Evolutionary conservation across 1,140 invertebrate species (phyloP).

Genomic region (Oscheius sp.): DNA sequence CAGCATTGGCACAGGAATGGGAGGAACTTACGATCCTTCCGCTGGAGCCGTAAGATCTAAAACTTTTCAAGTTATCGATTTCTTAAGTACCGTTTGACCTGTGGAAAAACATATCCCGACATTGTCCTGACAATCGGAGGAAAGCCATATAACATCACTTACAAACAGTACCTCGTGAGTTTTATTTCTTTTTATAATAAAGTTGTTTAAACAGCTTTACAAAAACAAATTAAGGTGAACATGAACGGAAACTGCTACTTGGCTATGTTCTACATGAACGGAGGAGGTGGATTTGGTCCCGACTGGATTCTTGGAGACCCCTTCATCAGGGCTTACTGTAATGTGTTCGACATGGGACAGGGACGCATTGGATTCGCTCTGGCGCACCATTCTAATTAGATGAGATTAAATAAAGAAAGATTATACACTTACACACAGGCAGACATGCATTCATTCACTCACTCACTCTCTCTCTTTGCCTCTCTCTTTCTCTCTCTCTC

Average conservation of each 20-base stretch:
- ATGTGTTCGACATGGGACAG: constrained; percentile 4
- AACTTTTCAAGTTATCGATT: background rate
- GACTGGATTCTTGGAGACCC: constrained; percentile 19
- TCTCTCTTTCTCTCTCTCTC: too few species aligned
- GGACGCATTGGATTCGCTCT: constrained; percentile 12
- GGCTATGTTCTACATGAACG: background rate
- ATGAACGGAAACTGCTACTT: background rate
- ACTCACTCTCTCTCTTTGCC: too few species aligned
- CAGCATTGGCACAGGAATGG: background rate
- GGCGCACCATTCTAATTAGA: background rate
- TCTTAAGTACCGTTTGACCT: constrained; percentile 15
- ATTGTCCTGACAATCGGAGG: constrained; percentile 22
- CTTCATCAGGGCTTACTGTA: constrained; percentile 14
- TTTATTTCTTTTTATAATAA: too few species aligned
- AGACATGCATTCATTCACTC: too few species aligned
- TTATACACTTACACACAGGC: too few species aligned
- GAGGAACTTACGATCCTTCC: too few species aligned
- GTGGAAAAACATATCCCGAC: background rate
- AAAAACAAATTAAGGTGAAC: too few species aligned
- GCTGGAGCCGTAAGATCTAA: background rate
- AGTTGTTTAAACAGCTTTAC: too few species aligned
- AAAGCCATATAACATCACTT: constrained; percentile 11
- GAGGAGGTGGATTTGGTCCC: constrained; percentile 9
- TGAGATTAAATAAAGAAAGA: too few species aligned
- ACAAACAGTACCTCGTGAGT: constrained; percentile 13